Evolutionary conservation across 2,113 vertebrate genomes (phyloP), one percentile per base, ranked within the genome.

Genomic region (Rhabdomys dilectus): DNA sequence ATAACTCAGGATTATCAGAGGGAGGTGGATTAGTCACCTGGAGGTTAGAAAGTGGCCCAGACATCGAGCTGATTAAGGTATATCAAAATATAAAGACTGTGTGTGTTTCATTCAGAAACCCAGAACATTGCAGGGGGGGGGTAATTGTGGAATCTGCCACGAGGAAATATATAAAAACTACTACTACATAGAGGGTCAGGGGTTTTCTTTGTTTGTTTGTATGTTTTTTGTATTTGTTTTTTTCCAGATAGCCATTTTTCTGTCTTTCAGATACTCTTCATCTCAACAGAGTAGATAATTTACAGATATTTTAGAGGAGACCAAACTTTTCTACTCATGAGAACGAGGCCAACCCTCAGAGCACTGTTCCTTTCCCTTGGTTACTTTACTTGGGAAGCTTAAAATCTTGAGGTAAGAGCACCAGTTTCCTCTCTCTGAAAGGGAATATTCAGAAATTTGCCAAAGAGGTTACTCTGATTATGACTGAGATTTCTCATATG

Each of bases 231-330:
- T 1, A 29, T 66, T 64, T 66, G 45, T 66, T 12, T 66, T 66
- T 51, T 11, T 19, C 48, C 76, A 70, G 51, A 96, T 78, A 91
- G 36, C 10, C 88, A 58, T 92, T 51, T 72, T 86, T 82, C 60
- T 51, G 53, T 72, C n/a, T 95, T 60, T 39, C 36, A n/a, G 75
- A 84, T n/a, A 77, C 81, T 85, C 26, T 53, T 96, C 15, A 84
- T 62, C 87, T 87, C 84, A 93, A 48, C 39, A 84, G 36, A 84
- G 78, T 81, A 91, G 53, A 53, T 96, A 85, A 93, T 93, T 94
- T 96, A 89, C 75, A 56, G 70, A 70, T 88, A 96, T 93, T 94
- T 95, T 93, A 75, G 39, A 89, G 53, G 53, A 92, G 73, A 76
- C 91, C 56, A 51, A 91, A 80, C 85, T 96, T 88, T 90, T 66